Evolutionary conservation across 30 jellyfish, hydroid and myxozoan species (phyloP), one percentile per base, ranked within the genome.

Genomic region (Nemopilema nomurai): DNA sequence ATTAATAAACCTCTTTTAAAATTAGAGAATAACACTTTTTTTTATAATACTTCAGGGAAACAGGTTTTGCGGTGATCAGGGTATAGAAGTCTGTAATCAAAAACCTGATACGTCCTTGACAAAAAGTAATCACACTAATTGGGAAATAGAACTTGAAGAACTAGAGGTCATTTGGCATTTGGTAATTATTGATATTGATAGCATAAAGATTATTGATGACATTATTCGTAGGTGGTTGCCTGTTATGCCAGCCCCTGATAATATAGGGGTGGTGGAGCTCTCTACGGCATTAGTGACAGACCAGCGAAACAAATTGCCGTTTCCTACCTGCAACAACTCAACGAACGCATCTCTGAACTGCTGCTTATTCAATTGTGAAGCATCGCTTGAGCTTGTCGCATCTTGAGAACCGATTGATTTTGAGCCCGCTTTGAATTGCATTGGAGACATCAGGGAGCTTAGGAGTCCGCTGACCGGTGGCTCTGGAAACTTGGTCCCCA

Each of bases 401-500:
- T 64, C 92, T 17, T 84, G 88, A 4, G 87, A 19, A 6, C 90
- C 41, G 18, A 78, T 57, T 70, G 32, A 16, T 72, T 77, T 77
- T 49, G 71, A 65, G 20, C 77, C 66, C 13, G 88, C 81, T 31
- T 72, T 83, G 84, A 91, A 91, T 28, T 93, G 94, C 87, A 89
- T 88, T 0, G 97, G 97, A 18, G 97, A 91, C 97, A 91, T 85
- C 3, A 91, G 67, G 1, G 96, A 85, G 52, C 63, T 62, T 30
- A 63, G 62, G 31, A 76, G 83, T 1, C 92, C 92, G 29, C 71
- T 68, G 20, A 72, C 8, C 4, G 92, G 92, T 20, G 92, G 92
- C 32, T 83, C 92, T 31, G 92, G 92, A 71, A 83, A 83, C 28
- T 72, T 83, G 80, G 74, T 70, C 41, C 86, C 92, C 13, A 83